Conservation (phyloP, 2,888 invertebrate species). For the Caenorhabditis zanzibari region DNA sequence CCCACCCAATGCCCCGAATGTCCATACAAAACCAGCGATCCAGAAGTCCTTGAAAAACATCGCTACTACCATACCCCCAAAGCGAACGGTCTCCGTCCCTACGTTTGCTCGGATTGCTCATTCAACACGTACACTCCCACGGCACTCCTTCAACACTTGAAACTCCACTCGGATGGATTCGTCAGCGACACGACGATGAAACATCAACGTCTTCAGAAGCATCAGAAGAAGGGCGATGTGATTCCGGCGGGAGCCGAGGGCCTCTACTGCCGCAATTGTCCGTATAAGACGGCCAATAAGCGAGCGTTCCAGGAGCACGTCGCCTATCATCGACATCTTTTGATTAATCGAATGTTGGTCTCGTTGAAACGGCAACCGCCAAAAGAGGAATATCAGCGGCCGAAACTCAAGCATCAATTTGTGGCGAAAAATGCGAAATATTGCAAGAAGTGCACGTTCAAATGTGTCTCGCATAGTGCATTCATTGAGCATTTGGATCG, state of each 20-base stretch:
- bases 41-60: conserved; percentile 64
- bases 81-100: conserved; percentile 58
- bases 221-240: conserved; percentile 42
- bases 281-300: conserved; percentile 65
- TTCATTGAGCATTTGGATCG: conserved; percentile 74
- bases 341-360: conserved; percentile 72
- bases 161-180: conserved; percentile 34
- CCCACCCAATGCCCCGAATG: conserved; percentile 65
- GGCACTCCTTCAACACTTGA: conserved; percentile 20
- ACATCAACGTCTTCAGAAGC: background rate
- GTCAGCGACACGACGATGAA: background rate
- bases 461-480: conserved; percentile 67
- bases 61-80: conserved; percentile 67
- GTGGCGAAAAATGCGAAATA: conserved; percentile 37
- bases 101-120: conserved; percentile 70
- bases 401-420: conserved; percentile 40
- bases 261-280: conserved; percentile 72
- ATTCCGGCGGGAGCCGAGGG: conserved; percentile 70
- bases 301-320: conserved; percentile 69
- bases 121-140: conserved; percentile 51
- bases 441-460: conserved; percentile 71
- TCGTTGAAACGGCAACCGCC: conserved; percentile 71
- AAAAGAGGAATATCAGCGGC: conserved; percentile 64
- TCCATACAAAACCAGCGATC: conserved; percentile 58
- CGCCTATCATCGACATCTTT: conserved; percentile 68